Evolutionary conservation across 2,113 vertebrate genomes (phyloP).

Genomic region (Agapornis roseicollis): DNA sequence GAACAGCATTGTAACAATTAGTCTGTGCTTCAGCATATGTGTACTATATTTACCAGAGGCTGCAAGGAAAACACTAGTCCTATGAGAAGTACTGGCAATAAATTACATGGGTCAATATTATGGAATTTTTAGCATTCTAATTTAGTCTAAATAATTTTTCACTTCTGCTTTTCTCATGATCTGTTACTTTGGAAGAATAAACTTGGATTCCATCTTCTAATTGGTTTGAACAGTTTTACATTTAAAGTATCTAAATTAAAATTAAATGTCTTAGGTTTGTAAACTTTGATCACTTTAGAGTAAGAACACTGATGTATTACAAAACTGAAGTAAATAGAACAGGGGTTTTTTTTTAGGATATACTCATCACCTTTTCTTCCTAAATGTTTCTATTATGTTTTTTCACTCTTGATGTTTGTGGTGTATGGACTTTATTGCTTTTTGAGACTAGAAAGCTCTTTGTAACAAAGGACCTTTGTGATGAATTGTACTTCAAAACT

Average conservation of each 20-base stretch:
- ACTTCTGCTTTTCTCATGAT: background rate
- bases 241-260: background rate
- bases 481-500: background rate
- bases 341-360: background rate
- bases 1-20: fast-evolving
- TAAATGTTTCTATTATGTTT: background rate
- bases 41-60: background rate
- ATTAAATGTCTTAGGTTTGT: background rate
- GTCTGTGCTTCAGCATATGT: background rate
- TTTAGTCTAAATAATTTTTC: background rate
- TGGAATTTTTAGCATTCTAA: background rate
- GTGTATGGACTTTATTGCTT: background rate
- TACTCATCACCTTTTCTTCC: background rate
- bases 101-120: background rate
- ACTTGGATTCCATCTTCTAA: background rate
- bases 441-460: background rate
- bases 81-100: background rate
- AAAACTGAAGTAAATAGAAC: background rate
- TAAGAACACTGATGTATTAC: background rate
- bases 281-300: background rate
- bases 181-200: background rate
- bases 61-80: background rate
- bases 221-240: background rate
- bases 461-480: background rate
- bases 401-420: background rate